Evolutionary conservation across 2,888 invertebrate genomes (phyloP).

Genomic region (Ochropleura plecta): DNA sequence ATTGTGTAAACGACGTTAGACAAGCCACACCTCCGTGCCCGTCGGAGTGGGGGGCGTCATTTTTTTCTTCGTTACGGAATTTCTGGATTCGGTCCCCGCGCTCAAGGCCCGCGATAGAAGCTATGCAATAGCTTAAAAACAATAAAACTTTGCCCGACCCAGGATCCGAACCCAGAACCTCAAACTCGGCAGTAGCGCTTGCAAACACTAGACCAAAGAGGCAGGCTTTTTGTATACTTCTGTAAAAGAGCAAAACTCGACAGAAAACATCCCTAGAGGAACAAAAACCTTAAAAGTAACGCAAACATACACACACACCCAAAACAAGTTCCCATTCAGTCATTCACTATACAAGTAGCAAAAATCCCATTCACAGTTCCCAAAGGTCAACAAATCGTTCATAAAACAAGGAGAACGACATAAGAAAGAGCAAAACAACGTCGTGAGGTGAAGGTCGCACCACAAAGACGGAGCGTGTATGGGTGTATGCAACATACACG

Average conservation of each 20-base stretch:
- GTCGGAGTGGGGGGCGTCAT: too few relatives aligned
- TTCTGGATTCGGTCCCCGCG: too few relatives aligned
- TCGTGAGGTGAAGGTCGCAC: slow-evolving; percentile 80
- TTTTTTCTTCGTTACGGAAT: too few relatives aligned
- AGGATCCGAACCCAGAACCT: too few relatives aligned
- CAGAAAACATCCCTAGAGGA: background rate
- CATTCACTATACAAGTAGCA: slow-evolving; percentile 32
- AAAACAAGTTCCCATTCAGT: slow-evolving; percentile 1
- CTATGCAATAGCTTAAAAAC: too few relatives aligned
- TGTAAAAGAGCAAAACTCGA: background rate
- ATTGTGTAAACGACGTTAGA: too few relatives aligned
- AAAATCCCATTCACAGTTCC: slow-evolving; percentile 50
- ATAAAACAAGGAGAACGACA: slow-evolving; percentile 68
- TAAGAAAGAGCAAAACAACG: slow-evolving; percentile 68
- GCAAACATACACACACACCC: background rate
- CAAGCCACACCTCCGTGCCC: too few relatives aligned
- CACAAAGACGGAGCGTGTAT: slow-evolving; percentile 70
- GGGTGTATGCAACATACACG: slow-evolving; percentile 33
- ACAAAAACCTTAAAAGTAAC: slow-evolving; percentile 3
- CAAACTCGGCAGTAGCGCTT: too few relatives aligned
- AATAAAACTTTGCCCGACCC: too few relatives aligned
- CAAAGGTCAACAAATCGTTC: slow-evolving; percentile 64
- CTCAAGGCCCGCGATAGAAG: too few relatives aligned
- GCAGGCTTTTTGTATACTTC: too few relatives aligned
- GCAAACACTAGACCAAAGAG: too few relatives aligned